Percentiles rank a stretch among this genome's conserved stretches.
These are phyloP conservation scores for Neoarius graeffei DNA, from an alignment of 2,113 vertebrate genomes.

Conservation along the genomic window DNA sequence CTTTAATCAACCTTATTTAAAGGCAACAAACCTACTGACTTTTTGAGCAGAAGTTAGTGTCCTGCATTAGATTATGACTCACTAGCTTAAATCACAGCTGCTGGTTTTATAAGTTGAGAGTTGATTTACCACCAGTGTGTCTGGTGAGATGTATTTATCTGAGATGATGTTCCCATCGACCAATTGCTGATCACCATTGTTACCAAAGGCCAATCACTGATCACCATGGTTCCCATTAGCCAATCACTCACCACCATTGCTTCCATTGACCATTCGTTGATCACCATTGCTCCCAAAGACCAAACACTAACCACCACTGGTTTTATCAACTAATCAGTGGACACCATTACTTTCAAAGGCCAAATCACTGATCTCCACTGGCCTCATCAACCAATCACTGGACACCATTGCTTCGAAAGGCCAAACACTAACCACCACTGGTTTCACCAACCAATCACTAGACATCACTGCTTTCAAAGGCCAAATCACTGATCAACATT, in stretches of 20 bases:
- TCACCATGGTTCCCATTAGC: not conserved
- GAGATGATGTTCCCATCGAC: too few relatives aligned
- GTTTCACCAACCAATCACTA: not conserved
- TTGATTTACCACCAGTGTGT: not conserved
- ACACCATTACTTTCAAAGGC: not conserved
- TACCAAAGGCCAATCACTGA: not conserved
- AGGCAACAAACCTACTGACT: too few relatives aligned
- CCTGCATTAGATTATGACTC: too few relatives aligned
- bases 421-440: not conserved
- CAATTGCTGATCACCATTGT: not conserved
- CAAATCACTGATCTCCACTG: not conserved
- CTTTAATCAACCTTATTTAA: too few relatives aligned
- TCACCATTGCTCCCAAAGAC: too few relatives aligned
- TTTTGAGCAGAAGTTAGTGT: too few relatives aligned
- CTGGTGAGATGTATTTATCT: too few relatives aligned
- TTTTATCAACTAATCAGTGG: not conserved
- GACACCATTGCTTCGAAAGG: too few relatives aligned
- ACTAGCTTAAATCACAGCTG: too few relatives aligned
- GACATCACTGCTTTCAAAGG: too few relatives aligned
- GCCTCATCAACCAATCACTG: not conserved
- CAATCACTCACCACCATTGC: not conserved
- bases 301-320: not conserved
- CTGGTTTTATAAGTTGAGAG: too few relatives aligned
- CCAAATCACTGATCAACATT: too few relatives aligned
- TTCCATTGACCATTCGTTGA: not conserved